Evolutionary conservation across 2,797 vertebrate species (phyloP), one percentile per base, ranked within the genome.

Genomic region (Mastacembelus armatus): DNA sequence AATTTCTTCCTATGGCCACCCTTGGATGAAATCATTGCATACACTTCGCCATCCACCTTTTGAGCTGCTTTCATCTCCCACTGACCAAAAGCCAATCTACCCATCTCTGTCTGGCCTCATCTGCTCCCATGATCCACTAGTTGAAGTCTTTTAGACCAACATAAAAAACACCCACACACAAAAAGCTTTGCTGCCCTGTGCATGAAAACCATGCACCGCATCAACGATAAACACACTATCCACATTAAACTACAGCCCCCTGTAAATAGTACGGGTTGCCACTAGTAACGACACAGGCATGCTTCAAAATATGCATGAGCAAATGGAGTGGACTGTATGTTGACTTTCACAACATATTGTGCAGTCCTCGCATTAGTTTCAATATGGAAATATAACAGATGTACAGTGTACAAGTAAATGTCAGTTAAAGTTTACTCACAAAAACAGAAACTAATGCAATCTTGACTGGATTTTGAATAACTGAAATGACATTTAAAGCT

Each of bases 211-310:
- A 11, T 15, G 50, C 69, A 69, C 33, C 10, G 67, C 63, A 76
- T 75, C 69, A 57, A 74, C 67, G 40, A 63, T 24, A 45, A 68
- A 48, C 67, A 44, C 35, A 39, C 57, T 59, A 57, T 62, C 63
- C 64, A 63, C 74, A 80, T 83, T 64, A 71, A 70, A 77, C 66
- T 32, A 26, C 18, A 32, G 38, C 26, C 42, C 47, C 36, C 61
- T 55, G 62, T 39, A 55, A 70, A 77, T 48, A 77, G 56, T 50
- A 35, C 35, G 40, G 68, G 7, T 67, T 40, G 62, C 48, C n/a
- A 33, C 73, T 78, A 74, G 86, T 88, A 87, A 87, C 66, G 44
- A 32, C 66, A 75, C 68, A 72, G 59, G 8, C 52, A 61, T 15
- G 59, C 18, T 71, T 49, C 35, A 52, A 61, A 61, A 74, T 72